Percentiles rank a stretch among this genome's conserved stretches.
phyloP scores from a whole-genome alignment of 2,888 invertebrate genomes.

The Plutella xylostella region DNA sequence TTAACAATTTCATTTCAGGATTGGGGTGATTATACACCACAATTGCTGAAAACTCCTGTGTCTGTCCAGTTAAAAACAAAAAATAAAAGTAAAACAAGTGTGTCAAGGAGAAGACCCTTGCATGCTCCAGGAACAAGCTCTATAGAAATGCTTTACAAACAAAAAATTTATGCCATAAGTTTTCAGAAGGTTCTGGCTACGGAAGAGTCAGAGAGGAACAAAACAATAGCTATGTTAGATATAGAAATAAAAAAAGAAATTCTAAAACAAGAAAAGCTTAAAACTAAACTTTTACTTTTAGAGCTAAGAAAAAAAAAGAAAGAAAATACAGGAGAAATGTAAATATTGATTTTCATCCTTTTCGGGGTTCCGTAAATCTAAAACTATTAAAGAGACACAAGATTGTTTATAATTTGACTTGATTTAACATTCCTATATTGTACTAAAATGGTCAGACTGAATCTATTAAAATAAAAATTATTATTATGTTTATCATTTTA shows the following conservation, averaged over 20 bases:
- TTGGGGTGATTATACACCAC: constrained; percentile 1
- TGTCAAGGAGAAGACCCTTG: not conserved
- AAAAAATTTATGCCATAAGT: not conserved
- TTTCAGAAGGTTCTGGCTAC: not conserved
- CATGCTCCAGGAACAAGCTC: not conserved
- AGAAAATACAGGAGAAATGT: too few species aligned
- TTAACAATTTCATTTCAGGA: constrained; percentile 1
- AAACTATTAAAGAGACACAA: too few species aligned
- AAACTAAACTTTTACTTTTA: constrained; percentile 4
- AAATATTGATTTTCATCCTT: too few species aligned
- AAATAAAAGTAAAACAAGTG: not conserved
- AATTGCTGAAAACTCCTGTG: not conserved
- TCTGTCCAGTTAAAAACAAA: not conserved
- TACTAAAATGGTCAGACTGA: too few species aligned
- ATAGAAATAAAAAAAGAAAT: constrained; percentile 1
- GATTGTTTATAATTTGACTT: too few species aligned
- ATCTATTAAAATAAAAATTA: not conserved
- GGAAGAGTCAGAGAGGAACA: not conserved
- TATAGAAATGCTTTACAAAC: not conserved
- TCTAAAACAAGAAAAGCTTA: constrained; percentile 5
- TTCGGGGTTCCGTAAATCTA: too few species aligned
- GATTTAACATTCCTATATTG: too few species aligned
- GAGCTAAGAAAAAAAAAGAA: constrained; percentile 1
- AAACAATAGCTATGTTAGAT: not conserved
- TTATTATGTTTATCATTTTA: not conserved